Evolutionary conservation across 2,113 vertebrate species (phyloP).

Genomic region (Vireo altiloquus): DNA sequence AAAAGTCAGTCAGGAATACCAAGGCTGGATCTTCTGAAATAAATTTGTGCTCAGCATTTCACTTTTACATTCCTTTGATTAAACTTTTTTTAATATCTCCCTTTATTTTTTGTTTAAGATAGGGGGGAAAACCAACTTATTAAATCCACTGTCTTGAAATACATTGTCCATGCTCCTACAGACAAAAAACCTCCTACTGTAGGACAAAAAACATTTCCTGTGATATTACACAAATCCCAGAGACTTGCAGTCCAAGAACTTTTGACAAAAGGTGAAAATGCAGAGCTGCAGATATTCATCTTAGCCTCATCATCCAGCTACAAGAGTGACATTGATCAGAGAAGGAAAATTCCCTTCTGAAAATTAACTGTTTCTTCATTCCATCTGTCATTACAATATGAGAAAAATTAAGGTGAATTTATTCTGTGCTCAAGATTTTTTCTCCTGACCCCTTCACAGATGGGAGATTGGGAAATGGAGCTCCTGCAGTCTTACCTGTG

Average conservation of each 20-base stretch:
- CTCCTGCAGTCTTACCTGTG: slow-evolving; percentile 89
- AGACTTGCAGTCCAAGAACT: not conserved
- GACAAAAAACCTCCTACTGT: not conserved
- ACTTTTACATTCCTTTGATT: not conserved
- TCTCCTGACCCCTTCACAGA: slow-evolving; percentile 69
- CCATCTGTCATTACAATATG: not conserved
- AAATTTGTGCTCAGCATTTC: not conserved
- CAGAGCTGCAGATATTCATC: not conserved
- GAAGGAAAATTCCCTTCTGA: not conserved
- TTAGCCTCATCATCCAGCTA: not conserved
- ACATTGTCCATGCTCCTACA: not conserved
- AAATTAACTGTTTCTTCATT: not conserved
- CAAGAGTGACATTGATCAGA: not conserved
- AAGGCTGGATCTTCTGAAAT: not conserved
- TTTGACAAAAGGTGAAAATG: not conserved
- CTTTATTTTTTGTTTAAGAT: not conserved
- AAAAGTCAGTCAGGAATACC: not conserved
- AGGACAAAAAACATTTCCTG: not conserved
- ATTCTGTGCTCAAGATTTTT: not conserved
- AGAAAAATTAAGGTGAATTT: not conserved
- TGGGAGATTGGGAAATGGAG: slow-evolving; percentile 92
- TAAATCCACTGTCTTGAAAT: not conserved
- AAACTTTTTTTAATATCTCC: not conserved
- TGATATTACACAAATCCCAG: not conserved
- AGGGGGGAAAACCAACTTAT: not conserved